phyloP scores from a whole-genome alignment of 2,888 invertebrate genomes.

The Quadroppia sp. region DNA sequence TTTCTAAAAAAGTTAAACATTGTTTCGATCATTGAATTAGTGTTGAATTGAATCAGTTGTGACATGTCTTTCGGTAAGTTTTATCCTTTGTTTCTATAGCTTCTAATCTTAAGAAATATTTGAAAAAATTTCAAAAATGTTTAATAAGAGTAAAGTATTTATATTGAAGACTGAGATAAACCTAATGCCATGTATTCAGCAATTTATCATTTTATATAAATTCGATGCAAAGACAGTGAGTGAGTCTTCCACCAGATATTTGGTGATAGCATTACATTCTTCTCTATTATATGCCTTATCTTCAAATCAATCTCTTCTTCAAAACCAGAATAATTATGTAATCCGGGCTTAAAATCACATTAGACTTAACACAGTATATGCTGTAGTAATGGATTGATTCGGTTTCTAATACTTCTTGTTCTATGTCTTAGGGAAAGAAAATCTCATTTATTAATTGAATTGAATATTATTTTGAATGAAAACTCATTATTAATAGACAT shows the following conservation, averaged over 20 bases:
- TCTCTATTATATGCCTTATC: constrained; percentile 9
- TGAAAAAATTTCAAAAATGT: neutral
- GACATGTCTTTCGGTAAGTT: constrained; percentile 11
- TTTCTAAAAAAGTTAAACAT: too few species aligned
- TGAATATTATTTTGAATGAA: too few species aligned
- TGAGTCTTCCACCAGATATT: neutral
- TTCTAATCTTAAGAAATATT: neutral
- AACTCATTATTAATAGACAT: too few species aligned
- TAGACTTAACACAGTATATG: neutral
- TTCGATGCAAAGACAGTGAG: neutral
- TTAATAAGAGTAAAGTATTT: neutral
- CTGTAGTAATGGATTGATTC: neutral
- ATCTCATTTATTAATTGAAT: too few species aligned
- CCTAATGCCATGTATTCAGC: neutral
- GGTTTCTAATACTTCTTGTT: neutral
- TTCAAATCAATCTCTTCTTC: neutral
- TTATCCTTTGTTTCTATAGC: neutral
- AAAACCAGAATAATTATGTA: neutral
- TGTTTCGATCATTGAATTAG: too few species aligned
- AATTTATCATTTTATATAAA: constrained; percentile 11
- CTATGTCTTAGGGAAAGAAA: neutral
- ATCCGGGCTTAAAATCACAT: constrained; percentile 9
- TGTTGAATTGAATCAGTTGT: neutral
- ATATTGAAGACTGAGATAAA: too few species aligned
- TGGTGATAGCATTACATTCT: neutral